Evolutionary conservation across 64 coral and sea anemone genomes (phyloP).

Genomic region (Pocillopora damicornis): DNA sequence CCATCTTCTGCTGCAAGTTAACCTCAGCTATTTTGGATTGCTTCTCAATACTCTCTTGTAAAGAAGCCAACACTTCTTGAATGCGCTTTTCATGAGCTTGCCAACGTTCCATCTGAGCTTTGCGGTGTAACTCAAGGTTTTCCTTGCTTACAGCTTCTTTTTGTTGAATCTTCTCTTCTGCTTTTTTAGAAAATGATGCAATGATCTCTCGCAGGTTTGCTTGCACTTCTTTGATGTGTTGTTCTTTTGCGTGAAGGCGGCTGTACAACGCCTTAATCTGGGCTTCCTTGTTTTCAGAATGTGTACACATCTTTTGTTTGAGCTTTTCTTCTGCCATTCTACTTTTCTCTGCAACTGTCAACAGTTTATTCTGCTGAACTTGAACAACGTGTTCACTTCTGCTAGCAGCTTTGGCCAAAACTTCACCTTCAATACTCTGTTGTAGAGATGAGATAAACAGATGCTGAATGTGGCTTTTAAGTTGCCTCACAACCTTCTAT

Average conservation of each 20-base stretch:
- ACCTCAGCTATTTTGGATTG: conserved; percentile 67
- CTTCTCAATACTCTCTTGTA: conserved; percentile 70
- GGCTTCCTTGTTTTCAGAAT: conserved; percentile 71
- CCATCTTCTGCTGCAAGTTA: conserved; percentile 61
- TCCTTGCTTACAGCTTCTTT: conserved; percentile 65
- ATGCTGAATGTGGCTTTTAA: neutral
- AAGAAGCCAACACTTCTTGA: conserved; percentile 52
- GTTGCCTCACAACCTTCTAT: too few relatives aligned
- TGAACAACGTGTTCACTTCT: conserved; percentile 49
- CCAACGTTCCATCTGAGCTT: conserved; percentile 59
- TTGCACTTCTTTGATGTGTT: conserved; percentile 78
- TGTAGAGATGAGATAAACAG: neutral
- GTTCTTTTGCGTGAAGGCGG: conserved; percentile 64
- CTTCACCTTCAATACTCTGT: conserved; percentile 57
- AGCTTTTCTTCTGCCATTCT: conserved; percentile 70
- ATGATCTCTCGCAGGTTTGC: conserved; percentile 46
- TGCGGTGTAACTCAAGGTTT: conserved; percentile 59
- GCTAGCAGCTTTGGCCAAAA: conserved; percentile 37
- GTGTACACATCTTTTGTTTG: conserved; percentile 69
- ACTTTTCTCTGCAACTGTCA: conserved; percentile 44
- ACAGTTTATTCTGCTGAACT: conserved; percentile 54
- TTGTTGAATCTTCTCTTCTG: conserved; percentile 79
- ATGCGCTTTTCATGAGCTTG: conserved; percentile 67
- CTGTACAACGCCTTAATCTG: conserved; percentile 58
- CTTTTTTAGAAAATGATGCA: conserved; percentile 57